Percentiles rank a stretch among this genome's conserved stretches.
Conservation (phyloP, 1,140 invertebrate genomes). For the Aricia agestis region DNA sequence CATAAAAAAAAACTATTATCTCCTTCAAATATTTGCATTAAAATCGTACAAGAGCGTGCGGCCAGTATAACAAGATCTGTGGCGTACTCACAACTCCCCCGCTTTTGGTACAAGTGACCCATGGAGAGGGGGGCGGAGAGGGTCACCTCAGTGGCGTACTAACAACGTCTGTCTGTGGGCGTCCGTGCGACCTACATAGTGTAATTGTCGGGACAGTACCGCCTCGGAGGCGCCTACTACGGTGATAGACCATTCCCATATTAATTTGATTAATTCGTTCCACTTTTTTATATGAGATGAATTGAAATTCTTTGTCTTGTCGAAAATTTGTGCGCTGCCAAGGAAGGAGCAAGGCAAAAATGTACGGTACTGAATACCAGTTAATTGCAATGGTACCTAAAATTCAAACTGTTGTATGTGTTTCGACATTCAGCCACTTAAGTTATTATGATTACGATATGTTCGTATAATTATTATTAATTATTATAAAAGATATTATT, state of each 20-base stretch:
- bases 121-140: slow-evolving; percentile 32
- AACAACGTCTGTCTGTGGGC: slow-evolving; percentile 53
- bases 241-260: slow-evolving; percentile 41
- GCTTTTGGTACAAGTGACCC: slow-evolving; percentile 28
- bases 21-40: slow-evolving; percentile 6
- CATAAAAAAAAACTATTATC: slow-evolving; percentile 4
- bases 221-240: slow-evolving; percentile 54
- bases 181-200: slow-evolving; percentile 60
- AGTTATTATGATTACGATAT: too few relatives aligned
- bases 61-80: slow-evolving; percentile 40
- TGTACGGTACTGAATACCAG: too few relatives aligned
- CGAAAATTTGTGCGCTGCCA: too few relatives aligned
- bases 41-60: not conserved
- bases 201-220: slow-evolving; percentile 50
- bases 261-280: slow-evolving; percentile 1
- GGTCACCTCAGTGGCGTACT: slow-evolving; percentile 36
- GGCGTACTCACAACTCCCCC: slow-evolving; percentile 26
- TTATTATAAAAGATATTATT: too few relatives aligned
- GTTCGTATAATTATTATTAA: too few relatives aligned
- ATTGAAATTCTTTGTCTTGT: too few relatives aligned
- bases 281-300: not conserved
- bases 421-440: too few relatives aligned
- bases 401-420: too few relatives aligned
- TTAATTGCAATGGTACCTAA: too few relatives aligned
- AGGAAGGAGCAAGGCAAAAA: too few relatives aligned